Evolutionary conservation across 1,140 invertebrate genomes (phyloP).

Genomic region (Dermatophagoides farinae): DNA sequence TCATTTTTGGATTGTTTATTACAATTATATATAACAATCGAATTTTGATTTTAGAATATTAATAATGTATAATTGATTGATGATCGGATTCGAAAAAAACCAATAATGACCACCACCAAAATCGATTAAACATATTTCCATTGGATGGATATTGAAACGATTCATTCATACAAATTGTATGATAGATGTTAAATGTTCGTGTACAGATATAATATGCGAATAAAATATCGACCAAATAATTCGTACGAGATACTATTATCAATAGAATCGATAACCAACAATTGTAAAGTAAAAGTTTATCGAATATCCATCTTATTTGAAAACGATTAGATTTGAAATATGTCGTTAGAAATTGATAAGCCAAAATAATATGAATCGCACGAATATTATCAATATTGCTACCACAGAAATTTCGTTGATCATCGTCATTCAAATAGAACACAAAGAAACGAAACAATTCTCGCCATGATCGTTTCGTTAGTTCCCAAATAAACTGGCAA

Average conservation of each 20-base stretch:
- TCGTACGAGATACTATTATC: slow-evolving; percentile 57
- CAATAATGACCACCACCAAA: slow-evolving; percentile 67
- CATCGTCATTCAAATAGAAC: slow-evolving; percentile 68
- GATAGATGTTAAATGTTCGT: slow-evolving; percentile 70
- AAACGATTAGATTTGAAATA: background rate
- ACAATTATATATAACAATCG: too few relatives aligned
- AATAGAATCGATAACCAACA: slow-evolving; percentile 37
- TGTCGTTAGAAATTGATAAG: background rate
- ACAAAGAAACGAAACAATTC: slow-evolving; percentile 53
- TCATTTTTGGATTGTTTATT: too few relatives aligned
- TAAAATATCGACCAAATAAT: slow-evolving; percentile 74
- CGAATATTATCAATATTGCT: slow-evolving; percentile 21
- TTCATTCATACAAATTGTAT: slow-evolving; percentile 29
- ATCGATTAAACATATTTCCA: slow-evolving; percentile 41
- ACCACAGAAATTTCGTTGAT: background rate
- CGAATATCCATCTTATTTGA: slow-evolving; percentile 22
- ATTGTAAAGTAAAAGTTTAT: slow-evolving; percentile 49
- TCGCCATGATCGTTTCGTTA: background rate
- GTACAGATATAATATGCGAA: slow-evolving; percentile 77
- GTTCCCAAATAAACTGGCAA: background rate
- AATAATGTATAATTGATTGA: too few relatives aligned
- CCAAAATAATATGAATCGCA: slow-evolving; percentile 31
- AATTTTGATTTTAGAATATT: too few relatives aligned
- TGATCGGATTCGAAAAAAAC: slow-evolving; percentile 45
- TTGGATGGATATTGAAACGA: slow-evolving; percentile 22